Evolutionary conservation across 2,113 vertebrate species (phyloP).

Genomic region (Malurus alboscapulatus): DNA sequence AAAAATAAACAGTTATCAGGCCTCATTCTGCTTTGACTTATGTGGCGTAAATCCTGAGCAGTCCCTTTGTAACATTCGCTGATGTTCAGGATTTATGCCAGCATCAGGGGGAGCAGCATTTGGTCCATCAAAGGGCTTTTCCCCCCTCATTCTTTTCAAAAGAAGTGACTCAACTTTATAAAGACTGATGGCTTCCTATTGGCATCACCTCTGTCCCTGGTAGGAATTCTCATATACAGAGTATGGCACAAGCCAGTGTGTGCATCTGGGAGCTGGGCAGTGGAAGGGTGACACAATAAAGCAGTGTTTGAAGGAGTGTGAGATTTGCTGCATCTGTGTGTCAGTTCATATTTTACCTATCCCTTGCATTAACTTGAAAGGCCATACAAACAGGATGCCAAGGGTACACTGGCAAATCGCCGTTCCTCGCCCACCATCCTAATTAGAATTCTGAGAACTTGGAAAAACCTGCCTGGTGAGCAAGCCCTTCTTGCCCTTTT

Average conservation of each 20-base stretch:
- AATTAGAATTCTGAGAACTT: slow-evolving; percentile 63
- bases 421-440: slow-evolving; percentile 50
- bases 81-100: slow-evolving; percentile 33
- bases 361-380: slow-evolving; percentile 53
- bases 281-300: not conserved
- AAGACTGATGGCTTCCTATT: slow-evolving; percentile 50
- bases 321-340: not conserved
- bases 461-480: slow-evolving; percentile 44
- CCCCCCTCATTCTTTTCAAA: not conserved
- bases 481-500: slow-evolving; percentile 17
- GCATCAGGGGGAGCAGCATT: not conserved
- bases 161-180: slow-evolving; percentile 39
- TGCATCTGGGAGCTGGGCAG: not conserved
- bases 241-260: not conserved
- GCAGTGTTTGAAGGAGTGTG: not conserved
- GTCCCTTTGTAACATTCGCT: slow-evolving; percentile 17
- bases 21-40: slow-evolving; percentile 58
- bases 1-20: slow-evolving; percentile 29
- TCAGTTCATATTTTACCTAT: slow-evolving; percentile 58
- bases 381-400: slow-evolving; percentile 48
- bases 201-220: not conserved
- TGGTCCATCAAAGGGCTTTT: slow-evolving; percentile 18
- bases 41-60: slow-evolving; percentile 42
- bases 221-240: not conserved
- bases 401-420: slow-evolving; percentile 48